Base-by-base conservation (phyloP, 2,888 invertebrate genomes). In the Latheticus oryzae region DNA sequence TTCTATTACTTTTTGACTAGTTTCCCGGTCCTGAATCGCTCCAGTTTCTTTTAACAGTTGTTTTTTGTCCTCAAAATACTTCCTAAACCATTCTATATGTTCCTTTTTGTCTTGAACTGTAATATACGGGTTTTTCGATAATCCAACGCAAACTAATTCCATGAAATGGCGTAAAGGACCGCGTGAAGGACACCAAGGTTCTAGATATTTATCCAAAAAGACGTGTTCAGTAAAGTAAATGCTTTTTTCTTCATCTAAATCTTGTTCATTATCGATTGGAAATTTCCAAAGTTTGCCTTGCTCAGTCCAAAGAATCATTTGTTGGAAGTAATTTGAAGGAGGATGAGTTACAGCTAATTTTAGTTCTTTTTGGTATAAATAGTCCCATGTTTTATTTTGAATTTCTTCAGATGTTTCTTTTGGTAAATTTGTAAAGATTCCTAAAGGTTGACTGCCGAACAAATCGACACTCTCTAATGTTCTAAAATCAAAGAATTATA, bases 181-280 rank as follows among this genome's bases (percentile, higher is more conserved):
- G 66, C 83, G 87, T 33, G 81, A 83, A 0, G 98, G 97, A 75
- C 98, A 97, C 91, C 95, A 95, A 0, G 84, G 86, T 68, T 91
- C 88, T 8, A 98, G 81, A 73, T 93, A 88, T 8, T 86, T 81
- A 60, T 97, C 97, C 5, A 98, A 80, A 78, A 99, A 97, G 15
- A 99, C 85, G 75, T 99, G 99, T 65, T 98, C 95, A 0, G 94
- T 87, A 77, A 99, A 99, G 66, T 91, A 89, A 0, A 87, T 87
- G 73, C 77, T 78, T 7, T 84, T 80, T 60, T 85, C 84, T 65
- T 86, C 84, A 47, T 86, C 86, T 1, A 5, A 78, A 90, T 94
- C 97, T 83, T 93, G 91, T 79, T 99, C 98, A 81, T 99, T 99
- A 77, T 99, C 85, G 60, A 99, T 95, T 1, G 99, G 99, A 76